Evolutionary conservation across 2,113 vertebrate genomes (phyloP), one percentile per base, ranked within the genome.

Genomic region (Galeopterus variegatus): DNA sequence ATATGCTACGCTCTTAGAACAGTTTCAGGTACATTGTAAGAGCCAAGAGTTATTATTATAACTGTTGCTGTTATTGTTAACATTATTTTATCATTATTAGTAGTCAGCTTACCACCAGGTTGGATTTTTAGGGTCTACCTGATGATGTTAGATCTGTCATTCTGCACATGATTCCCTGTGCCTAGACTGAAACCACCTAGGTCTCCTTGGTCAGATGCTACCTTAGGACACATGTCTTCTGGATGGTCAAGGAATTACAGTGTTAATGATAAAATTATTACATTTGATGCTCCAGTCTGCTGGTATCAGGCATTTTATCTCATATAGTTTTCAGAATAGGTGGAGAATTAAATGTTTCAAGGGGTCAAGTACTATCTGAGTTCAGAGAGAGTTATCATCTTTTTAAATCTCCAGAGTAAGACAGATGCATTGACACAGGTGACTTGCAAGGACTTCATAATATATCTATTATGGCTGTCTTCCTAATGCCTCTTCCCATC

Each of bases 271-370:
- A 72, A 77, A 86, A 48, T 81, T 18, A 56, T 72, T 82, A 50
- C 26, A 73, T 41, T n/a, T 67, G 21, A 69, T 64, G 18, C 1
- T 28, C 56, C 5, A 15, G 5, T 93, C 72, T 83, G 36, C 70
- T 92, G 31, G 17, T 52, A 50, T 50, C 36, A 86, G 18, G 45
- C 11, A 65, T 76, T 86, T 92, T 3, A 52, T 69, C 15, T 91
- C 15, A 24, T 60, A 26, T 8, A 52, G 11, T 45, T 94, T 93
- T 90, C 41, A 79, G 23, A 67, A 84, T 82, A 92, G 73, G 26
- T n/a, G 80, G 17, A 58, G 19, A 81, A 80, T 81, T 85, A 84
- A 88, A 58, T 3, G 2, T 77, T 90, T 70, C 79, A 92, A 94
- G 23, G 2, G n/a, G 62, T 60, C 67, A 90, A 82, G 48, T 72